phyloP scores from a whole-genome alignment of 2,888 invertebrate genomes.

The Tetragnatha montana region DNA sequence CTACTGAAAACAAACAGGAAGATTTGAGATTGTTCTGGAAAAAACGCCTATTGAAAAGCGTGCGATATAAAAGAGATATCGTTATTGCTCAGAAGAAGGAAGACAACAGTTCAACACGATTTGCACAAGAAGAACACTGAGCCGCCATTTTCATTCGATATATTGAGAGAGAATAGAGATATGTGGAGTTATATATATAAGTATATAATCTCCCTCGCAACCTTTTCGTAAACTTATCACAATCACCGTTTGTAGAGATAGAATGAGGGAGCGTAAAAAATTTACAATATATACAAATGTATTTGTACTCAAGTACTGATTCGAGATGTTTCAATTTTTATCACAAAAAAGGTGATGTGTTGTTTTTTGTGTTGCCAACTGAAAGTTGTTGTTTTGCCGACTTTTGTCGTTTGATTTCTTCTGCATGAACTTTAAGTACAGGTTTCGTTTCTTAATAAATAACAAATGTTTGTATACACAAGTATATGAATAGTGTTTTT shows the following conservation, averaged over 20 bases:
- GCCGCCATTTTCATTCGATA: constrained; percentile 34
- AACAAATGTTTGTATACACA: too few species aligned
- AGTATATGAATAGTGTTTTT: too few species aligned
- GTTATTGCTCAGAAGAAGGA: constrained; percentile 64
- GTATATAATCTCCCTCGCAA: not conserved
- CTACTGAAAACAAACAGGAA: not conserved
- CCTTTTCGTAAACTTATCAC: constrained; percentile 24
- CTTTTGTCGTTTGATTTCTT: too few species aligned
- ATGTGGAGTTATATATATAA: not conserved
- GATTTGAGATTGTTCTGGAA: not conserved
- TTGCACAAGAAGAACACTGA: constrained; percentile 44
- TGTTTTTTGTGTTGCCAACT: too few species aligned
- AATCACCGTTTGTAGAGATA: not conserved
- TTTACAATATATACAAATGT: not conserved
- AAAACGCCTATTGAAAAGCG: constrained; percentile 12
- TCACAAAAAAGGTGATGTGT: not conserved
- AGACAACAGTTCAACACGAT: constrained; percentile 56
- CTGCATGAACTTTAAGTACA: too few species aligned
- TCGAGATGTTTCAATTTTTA: not conserved
- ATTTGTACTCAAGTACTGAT: not conserved
- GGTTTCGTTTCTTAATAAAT: too few species aligned
- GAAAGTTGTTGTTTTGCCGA: too few species aligned
- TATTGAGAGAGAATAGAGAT: not conserved
- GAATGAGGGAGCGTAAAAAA: not conserved
- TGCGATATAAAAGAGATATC: constrained; percentile 42